phyloP scores from a whole-genome alignment of 2,797 vertebrate species.

The Heterohyrax brucei region DNA sequence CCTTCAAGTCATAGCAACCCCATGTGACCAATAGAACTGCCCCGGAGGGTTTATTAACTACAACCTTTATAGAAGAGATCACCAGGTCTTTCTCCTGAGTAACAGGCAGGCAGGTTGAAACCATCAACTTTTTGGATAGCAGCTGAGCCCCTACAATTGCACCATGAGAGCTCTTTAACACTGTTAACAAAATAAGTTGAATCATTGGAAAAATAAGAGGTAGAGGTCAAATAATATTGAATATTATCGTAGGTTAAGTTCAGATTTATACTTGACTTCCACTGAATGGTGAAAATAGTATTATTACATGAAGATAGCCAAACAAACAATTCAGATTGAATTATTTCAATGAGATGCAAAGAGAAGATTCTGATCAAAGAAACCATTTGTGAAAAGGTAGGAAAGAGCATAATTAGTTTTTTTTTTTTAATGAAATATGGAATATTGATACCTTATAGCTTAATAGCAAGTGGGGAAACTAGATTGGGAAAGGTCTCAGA shows the following conservation, averaged over 20 bases:
- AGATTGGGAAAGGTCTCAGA: not conserved
- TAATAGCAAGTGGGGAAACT: not conserved
- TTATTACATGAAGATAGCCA: not conserved
- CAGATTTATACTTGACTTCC: not conserved
- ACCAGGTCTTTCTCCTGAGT: no score
- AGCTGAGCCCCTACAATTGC: no score
- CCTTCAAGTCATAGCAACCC: no score
- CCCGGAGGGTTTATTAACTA: no score
- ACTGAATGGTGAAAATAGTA: not conserved
- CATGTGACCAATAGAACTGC: no score
- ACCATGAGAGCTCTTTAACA: not conserved
- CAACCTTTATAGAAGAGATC: no score
- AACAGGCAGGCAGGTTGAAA: no score
- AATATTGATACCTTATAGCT: not conserved
- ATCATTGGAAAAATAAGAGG: not conserved
- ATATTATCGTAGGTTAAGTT: not conserved
- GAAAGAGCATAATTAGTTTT: not conserved
- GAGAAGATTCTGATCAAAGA: not conserved
- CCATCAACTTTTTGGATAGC: no score
- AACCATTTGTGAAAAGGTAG: not conserved
- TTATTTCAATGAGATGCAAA: not conserved
- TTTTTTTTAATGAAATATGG: not conserved
- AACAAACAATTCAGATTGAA: not conserved
- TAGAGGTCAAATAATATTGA: not conserved
- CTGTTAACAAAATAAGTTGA: not conserved